Conservation (phyloP, 2,113 vertebrate genomes). For the Pluvialis apricaria region DNA sequence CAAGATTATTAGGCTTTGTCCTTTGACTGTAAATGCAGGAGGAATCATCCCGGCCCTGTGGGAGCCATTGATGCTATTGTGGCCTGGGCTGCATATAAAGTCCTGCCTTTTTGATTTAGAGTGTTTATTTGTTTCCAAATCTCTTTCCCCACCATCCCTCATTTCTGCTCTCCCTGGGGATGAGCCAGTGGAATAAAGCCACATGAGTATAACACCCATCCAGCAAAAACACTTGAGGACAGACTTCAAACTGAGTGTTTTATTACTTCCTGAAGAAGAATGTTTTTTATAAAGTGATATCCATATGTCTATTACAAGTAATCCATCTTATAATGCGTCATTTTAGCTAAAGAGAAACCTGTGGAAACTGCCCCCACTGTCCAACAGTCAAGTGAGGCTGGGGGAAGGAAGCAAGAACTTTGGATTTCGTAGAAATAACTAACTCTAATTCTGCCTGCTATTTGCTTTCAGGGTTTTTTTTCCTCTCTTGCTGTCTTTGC, state of each 20-base stretch:
- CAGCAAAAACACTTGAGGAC: conserved; percentile 22
- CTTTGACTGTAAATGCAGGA: background rate
- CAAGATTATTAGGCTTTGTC: background rate
- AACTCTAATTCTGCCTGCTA: background rate
- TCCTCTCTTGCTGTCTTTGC: background rate
- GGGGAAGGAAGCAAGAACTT: background rate
- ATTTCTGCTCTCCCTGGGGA: background rate
- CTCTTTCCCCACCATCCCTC: background rate
- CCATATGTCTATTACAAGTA: background rate
- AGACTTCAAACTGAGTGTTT: background rate
- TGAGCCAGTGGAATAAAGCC: background rate
- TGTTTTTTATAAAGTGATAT: background rate
- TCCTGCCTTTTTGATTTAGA: conserved; percentile 4
- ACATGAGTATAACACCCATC: background rate
- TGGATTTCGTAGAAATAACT: background rate
- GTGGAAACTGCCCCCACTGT: background rate
- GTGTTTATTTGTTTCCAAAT: conserved; percentile 21
- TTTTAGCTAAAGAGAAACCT: background rate
- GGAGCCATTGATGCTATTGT: background rate
- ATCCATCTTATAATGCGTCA: background rate
- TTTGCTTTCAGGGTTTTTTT: background rate
- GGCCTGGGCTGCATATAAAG: background rate
- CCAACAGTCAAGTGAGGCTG: background rate
- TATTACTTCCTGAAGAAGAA: conserved; percentile 4
- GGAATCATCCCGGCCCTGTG: background rate